Evolutionary conservation across 2,888 invertebrate species (phyloP), one percentile per base, ranked within the genome.

Genomic region (Gasteruption jaculator): DNA sequence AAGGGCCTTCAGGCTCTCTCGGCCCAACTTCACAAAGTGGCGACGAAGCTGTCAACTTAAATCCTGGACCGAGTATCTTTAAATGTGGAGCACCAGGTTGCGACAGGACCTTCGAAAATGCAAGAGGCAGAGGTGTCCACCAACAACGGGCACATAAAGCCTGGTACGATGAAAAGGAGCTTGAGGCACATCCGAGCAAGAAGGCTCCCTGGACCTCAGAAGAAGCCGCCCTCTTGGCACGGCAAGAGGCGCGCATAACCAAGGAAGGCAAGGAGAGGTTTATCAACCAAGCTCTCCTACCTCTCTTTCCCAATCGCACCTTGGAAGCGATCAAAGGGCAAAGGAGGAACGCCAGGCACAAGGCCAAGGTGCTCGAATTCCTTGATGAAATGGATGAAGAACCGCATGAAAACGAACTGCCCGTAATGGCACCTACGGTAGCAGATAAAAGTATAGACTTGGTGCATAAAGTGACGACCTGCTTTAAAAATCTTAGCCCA

Each of bases 181-280:
- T 20, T 3, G 15, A 21, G 3, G 2, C 7, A 7, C 5, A 15
- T 2, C 8, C 8, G 2, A 4, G 14, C 7, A 24, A 16, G 4
- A 46, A 42, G 14, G 38, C 38, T 26, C 45, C 11, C 3, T 48
- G 48, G 48, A 32, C 21, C 20, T 31, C 36, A 1, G 46, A 49
- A 26, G 48, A 49, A 10, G 0, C 4, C 2, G 29, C 32, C 0
- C 27, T 46, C 5, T 32, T 49, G 12, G 43, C 48, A 4, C 30
- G 41, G n/a, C 39, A 44, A 14, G 46, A 49, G n/a, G 46, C 46
- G 3, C 12, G 22, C 1, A 31, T 46, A 1, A 12, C 15, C 0
- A 14, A 33, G 1, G n/a, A 29, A 3, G 46, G 37, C 7, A n/a
- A n/a, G n/a, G 14, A 3, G 2, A 24, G 31, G 3, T 45, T 43